Evolutionary conservation across 2,888 invertebrate genomes (phyloP).

Genomic region (Slavum lentiscoides): DNA sequence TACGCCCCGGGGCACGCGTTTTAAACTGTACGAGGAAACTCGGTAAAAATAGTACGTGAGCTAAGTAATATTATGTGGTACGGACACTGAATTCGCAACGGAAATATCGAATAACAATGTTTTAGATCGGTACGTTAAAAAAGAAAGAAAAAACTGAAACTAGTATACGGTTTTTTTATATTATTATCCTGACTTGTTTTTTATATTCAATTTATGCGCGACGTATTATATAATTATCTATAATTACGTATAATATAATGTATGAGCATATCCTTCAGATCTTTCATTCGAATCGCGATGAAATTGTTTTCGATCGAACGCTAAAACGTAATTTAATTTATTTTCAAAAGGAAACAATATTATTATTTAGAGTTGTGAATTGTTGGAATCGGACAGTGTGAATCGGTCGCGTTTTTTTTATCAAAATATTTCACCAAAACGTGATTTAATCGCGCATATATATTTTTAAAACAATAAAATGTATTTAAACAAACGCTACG

Average conservation of each 20-base stretch:
- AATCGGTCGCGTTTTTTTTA: neutral
- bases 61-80: neutral
- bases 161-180: too few species aligned
- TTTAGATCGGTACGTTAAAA: too few species aligned
- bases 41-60: neutral
- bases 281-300: neutral
- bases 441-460: slow-evolving; percentile 1
- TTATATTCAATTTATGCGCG: too few species aligned
- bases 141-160: too few species aligned
- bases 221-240: too few species aligned
- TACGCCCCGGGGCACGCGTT: neutral
- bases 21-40: neutral
- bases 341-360: neutral
- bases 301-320: neutral
- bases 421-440: neutral
- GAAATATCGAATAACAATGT: slow-evolving; percentile 18
- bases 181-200: slow-evolving; percentile 15
- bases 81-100: slow-evolving; percentile 14
- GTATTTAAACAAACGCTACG: neutral
- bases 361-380: neutral
- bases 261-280: neutral
- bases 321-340: neutral
- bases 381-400: neutral
- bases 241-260: too few species aligned
- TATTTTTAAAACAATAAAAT: neutral